These are phyloP conservation scores for Dascillus cervinus DNA, from an alignment of 2,888 invertebrate genomes.

Conservation along the genomic window DNA sequence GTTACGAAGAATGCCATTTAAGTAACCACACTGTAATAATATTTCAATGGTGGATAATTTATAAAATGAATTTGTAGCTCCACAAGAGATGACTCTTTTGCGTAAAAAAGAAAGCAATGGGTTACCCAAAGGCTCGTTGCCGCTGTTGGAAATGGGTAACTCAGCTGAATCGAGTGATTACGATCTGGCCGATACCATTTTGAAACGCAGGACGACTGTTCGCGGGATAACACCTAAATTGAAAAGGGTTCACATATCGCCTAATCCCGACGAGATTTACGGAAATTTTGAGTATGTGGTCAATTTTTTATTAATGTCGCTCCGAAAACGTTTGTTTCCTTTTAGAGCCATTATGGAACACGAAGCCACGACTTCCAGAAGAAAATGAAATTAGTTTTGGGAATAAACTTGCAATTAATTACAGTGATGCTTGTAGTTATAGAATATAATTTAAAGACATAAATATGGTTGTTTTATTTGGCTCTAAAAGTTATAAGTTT, in stretches of 20 bases:
- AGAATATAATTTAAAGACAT: too few relatives aligned
- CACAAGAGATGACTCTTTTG: slow-evolving; percentile 6
- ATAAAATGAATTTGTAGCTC: slow-evolving; percentile 6
- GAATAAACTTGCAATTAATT: too few relatives aligned
- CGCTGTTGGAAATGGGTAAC: slow-evolving; percentile 5
- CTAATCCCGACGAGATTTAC: slow-evolving; percentile 9
- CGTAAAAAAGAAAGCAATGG: slow-evolving; percentile 7
- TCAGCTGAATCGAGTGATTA: too few relatives aligned
- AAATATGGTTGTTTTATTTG: too few relatives aligned
- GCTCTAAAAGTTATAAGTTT: too few relatives aligned
- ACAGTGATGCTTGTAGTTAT: too few relatives aligned
- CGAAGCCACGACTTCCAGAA: too few relatives aligned
- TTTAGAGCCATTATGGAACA: slow-evolving; percentile 6
- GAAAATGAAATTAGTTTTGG: too few relatives aligned
- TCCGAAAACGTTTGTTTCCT: slow-evolving; percentile 1
- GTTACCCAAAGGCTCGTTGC: slow-evolving; percentile 2
- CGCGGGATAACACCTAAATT: slow-evolving; percentile 2
- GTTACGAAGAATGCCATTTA: slow-evolving; percentile 44
- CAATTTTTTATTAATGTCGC: slow-evolving; percentile 1
- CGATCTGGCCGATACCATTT: too few relatives aligned
- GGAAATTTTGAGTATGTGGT: slow-evolving; percentile 13
- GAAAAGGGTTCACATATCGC: background rate
- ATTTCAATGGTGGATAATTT: background rate
- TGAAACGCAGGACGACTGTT: slow-evolving; percentile 8
- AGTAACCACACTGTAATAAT: slow-evolving; percentile 32